Evolutionary conservation across 2,888 invertebrate species (phyloP), one percentile per base, ranked within the genome.

Genomic region (Drosophila formosana): DNA sequence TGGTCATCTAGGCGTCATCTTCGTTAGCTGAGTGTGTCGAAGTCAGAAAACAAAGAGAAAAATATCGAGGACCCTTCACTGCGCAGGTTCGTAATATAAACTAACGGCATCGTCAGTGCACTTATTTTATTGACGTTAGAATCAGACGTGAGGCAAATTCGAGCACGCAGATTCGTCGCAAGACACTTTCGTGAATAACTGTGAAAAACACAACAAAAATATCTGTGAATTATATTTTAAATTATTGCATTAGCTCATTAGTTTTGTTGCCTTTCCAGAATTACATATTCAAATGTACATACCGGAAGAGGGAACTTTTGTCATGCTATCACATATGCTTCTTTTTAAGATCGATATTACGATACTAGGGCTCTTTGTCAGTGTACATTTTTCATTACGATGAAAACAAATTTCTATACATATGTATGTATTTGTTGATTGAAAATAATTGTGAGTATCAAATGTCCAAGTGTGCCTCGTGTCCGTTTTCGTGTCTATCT

Each of bases 101-200:
- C 18, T 11, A 43, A 52, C 46, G 58, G 49, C 62, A 62, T 45
- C 65, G 46, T 13, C 60, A 50, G 66, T 66, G 47, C 57, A 64
- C 63, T 49, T 26, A 43, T 47, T 73, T 67, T n/a, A 11, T 50
- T 50, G 71, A 71, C 67, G 66, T 74, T 70, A 75, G 76, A 83
- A 65, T 61, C 66, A 84, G 83, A 78, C 66, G 80, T 72, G 76
- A 75, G 64, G 71, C 70, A 68, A 65, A 67, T 57, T 63, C 74
- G 83, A 83, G 72, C 73, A 78, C 75, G 78, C 73, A 68, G 66
- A 73, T 66, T 56, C 76, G 46, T 63, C 87, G 82, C 75, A 74
- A 77, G 65, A 77, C 80, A 74, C 76, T 82, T 68, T 73, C 56
- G 68, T 60, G 58, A 66, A 83, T 57, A 45, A 62, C 28, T 63